Conservation (phyloP, 2,888 invertebrate species). For the Cryptus armator region DNA sequence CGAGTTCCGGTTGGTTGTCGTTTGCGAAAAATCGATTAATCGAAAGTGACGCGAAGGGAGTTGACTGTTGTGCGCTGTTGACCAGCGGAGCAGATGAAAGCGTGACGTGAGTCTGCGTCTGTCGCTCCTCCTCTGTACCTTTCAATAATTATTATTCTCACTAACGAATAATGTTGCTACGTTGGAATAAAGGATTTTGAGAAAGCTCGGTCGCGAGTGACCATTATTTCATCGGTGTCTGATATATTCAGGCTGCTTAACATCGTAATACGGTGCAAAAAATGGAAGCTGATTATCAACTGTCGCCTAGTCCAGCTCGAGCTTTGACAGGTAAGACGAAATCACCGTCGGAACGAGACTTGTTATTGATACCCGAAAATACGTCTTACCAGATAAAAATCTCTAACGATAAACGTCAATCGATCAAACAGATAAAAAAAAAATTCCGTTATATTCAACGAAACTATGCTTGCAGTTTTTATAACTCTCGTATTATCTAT, state of each 20-base stretch:
- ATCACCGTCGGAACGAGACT: conserved; percentile 12
- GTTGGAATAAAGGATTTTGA: conserved; percentile 53
- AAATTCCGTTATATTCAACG: conserved; percentile 2
- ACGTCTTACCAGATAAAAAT: background rate
- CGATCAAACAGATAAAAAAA: background rate
- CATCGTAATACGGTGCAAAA: conserved; percentile 58
- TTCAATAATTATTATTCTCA: conserved; percentile 60
- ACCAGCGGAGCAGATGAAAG: conserved; percentile 76
- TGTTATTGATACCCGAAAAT: conserved; percentile 26
- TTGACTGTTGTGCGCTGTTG: conserved; percentile 46
- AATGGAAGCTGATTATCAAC: conserved; percentile 85
- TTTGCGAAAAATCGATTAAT: conserved; percentile 40
- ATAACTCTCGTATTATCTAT: background rate
- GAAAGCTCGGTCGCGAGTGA: conserved; percentile 18
- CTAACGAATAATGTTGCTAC: conserved; percentile 70
- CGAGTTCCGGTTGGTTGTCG: conserved; percentile 6
- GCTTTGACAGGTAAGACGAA: conserved; percentile 83
- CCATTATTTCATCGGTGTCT: conserved; percentile 28
- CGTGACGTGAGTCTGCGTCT: conserved; percentile 76
- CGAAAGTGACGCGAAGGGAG: conserved; percentile 42
- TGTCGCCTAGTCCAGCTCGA: conserved; percentile 83
- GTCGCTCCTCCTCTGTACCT: conserved; percentile 56
- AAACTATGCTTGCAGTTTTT: background rate
- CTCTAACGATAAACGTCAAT: background rate
- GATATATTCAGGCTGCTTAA: conserved; percentile 43